phyloP scores from a whole-genome alignment of 53 echinoderm and acorn worm species.

The Antedon mediterranea region DNA sequence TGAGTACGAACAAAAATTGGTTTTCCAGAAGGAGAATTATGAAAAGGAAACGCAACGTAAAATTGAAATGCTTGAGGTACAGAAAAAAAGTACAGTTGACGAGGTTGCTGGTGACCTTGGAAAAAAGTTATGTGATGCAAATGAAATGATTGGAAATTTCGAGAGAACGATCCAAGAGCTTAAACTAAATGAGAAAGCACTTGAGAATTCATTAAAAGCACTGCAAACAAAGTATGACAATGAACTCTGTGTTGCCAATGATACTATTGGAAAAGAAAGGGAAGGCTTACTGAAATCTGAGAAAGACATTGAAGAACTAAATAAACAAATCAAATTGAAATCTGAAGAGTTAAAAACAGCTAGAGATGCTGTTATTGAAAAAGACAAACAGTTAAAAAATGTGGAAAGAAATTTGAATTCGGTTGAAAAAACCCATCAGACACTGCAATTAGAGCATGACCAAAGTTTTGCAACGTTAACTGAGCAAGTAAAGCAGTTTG shows the following conservation, averaged over 20 bases:
- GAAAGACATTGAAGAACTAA: conserved; percentile 29
- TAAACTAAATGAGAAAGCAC: conserved; percentile 58
- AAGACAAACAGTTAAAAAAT: conserved; percentile 21
- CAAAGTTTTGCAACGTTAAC: not conserved
- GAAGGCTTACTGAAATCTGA: conserved; percentile 42
- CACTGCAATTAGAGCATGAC: not conserved
- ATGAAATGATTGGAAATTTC: conserved; percentile 38
- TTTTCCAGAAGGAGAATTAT: conserved; percentile 81
- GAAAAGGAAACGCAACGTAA: conserved; percentile 53
- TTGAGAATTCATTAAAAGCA: conserved; percentile 64
- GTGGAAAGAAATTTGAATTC: conserved; percentile 15
- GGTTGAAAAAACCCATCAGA: not conserved
- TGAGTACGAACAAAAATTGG: conserved; percentile 74
- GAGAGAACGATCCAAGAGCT: conserved; percentile 73
- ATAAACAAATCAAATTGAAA: conserved; percentile 41
- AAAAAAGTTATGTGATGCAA: conserved; percentile 56
- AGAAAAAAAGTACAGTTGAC: conserved; percentile 81
- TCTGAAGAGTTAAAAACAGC: conserved; percentile 56
- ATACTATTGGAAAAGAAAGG: conserved; percentile 44
- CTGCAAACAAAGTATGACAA: conserved; percentile 68
- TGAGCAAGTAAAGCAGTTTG: not conserved
- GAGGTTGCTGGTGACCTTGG: conserved; percentile 66
- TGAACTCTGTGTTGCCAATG: conserved; percentile 58
- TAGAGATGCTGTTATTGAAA: conserved; percentile 32
- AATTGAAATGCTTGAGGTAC: conserved; percentile 72